phyloP scores from a whole-genome alignment of 2,113 vertebrate genomes.

The Amazona vittata region DNA sequence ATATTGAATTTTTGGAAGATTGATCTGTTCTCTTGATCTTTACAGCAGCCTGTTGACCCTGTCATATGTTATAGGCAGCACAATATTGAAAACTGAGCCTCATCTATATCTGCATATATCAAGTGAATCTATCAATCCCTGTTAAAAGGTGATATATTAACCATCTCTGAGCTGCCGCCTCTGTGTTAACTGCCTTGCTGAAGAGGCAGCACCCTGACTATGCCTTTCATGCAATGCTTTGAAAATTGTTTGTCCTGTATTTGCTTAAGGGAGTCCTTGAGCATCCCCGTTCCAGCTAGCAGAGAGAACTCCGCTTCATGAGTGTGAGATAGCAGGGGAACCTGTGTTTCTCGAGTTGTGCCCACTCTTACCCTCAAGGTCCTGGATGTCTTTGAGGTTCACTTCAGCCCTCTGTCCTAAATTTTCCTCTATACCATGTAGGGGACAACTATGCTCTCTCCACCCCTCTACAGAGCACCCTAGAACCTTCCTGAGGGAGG shows the following conservation, averaged over 20 bases:
- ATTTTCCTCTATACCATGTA: neutral
- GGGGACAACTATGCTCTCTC: neutral
- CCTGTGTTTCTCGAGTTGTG: neutral
- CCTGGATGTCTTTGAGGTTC: neutral
- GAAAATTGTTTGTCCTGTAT: neutral
- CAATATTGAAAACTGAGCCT: neutral
- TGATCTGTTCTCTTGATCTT: conserved; percentile 57
- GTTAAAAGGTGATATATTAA: neutral
- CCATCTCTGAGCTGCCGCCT: neutral
- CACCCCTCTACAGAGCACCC: neutral
- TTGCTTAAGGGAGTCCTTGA: neutral
- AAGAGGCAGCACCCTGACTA: neutral
- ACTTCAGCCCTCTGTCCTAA: neutral
- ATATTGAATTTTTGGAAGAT: conserved; percentile 42
- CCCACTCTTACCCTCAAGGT: neutral
- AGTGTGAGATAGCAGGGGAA: fast-evolving
- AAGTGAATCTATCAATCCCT: neutral
- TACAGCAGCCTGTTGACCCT: conserved; percentile 35
- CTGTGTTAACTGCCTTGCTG: neutral
- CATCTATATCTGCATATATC: neutral
- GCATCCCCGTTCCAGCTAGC: neutral
- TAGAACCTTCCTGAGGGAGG: neutral
- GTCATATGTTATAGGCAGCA: conserved; percentile 4
- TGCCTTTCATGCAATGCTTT: neutral
- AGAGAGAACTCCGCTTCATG: neutral